Percentiles rank a stretch among this genome's conserved stretches.
phyloP scores from a whole-genome alignment of 2,797 vertebrate genomes.

The Cygnus olor region DNA sequence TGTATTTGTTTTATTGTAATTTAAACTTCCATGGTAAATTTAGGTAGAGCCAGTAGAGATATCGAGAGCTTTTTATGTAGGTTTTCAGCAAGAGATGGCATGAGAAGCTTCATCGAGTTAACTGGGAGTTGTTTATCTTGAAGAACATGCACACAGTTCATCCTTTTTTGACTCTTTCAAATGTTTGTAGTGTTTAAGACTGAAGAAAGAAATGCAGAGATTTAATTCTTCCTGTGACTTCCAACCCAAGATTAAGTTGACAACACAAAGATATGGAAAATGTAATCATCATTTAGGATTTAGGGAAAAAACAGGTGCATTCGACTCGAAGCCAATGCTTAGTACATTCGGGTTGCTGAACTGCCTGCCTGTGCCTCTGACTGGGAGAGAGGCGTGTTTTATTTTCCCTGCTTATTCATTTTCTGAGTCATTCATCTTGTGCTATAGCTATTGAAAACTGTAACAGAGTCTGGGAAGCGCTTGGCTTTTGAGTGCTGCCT shows the following conservation, averaged over 20 bases:
- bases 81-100: background rate
- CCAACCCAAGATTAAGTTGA: background rate
- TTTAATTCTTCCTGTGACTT: background rate
- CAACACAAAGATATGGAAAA: background rate
- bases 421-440: constrained; percentile 77
- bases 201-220: background rate
- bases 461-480: constrained; percentile 82
- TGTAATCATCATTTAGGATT: background rate
- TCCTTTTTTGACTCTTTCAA: background rate
- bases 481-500: constrained; percentile 75
- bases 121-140: background rate
- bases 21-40: background rate
- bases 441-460: constrained; percentile 72
- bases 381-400: constrained; percentile 36
- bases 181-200: background rate
- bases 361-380: constrained; percentile 11
- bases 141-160: background rate
- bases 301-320: constrained; percentile 45
- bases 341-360: background rate
- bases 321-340: background rate
- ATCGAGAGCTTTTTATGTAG: background rate
- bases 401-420: constrained; percentile 71
- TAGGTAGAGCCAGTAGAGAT: background rate
- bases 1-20: background rate
- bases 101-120: background rate